Base-by-base conservation (phyloP, 2,888 invertebrate genomes). In the Drosophila rellima region DNA sequence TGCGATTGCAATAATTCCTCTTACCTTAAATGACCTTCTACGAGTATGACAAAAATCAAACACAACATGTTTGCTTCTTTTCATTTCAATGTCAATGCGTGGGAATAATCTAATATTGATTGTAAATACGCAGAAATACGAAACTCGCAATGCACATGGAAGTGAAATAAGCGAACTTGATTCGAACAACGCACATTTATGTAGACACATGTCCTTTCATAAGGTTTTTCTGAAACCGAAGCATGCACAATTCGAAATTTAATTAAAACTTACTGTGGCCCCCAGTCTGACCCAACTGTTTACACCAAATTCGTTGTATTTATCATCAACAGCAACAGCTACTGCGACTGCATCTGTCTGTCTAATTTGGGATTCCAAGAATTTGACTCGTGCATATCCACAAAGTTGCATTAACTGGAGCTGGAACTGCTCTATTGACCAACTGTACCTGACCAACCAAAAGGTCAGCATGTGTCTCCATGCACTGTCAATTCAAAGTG, bases 91-190 rank as follows among this genome's bases (percentile, higher is more conserved):
- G 73, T 47, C 69, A 75, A 63, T 47, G 80, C 47, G 54, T 55
- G 54, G 40, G 40, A 48, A 52, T 48, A 73, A 77, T 80, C 70
- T 69, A 72, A 88, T 83, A 86, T 82, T 86, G 61, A 82, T 70
- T 80, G 76, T 67, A 26, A 26, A 26, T 26, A 51, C 66, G 45
- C 50, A 68, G 61, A 52, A 73, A 71, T 60, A 57, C 33, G 37
- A 60, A 66, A 69, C 57, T 48, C 55, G 39, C 35, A 17, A 26
- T 60, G 33, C 23, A 57, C 48, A 42, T 31, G 35, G 20, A 31
- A 63, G 33, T 35, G 44, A 59, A 18, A 23, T 6, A 50, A 20
- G 10, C 10, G n/a, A 8, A 54, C 15, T 42, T 31, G 40, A 18
- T 31, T 29, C 5, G 20, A 10, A 42, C 40, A 2, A 17, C 13